phyloP scores from a whole-genome alignment of 2,797 vertebrate species.

The Parauchenoglanis punctatus region DNA sequence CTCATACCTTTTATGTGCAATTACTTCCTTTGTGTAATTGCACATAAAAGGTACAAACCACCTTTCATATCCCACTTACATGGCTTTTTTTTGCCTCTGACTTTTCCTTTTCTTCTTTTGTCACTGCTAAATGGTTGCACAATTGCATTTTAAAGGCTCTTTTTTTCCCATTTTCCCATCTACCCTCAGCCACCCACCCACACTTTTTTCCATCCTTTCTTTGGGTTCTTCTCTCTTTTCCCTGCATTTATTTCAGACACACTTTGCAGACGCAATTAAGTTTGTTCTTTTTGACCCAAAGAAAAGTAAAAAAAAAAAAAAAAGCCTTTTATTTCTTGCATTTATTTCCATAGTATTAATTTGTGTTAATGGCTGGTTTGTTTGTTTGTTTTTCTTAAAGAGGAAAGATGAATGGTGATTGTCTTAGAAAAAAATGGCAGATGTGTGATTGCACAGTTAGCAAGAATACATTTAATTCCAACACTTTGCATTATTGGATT shows the following conservation, averaged over 20 bases:
- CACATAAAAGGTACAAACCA: constrained; percentile 61
- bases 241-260: constrained; percentile 49
- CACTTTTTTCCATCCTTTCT: constrained; percentile 35
- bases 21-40: constrained; percentile 50
- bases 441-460: background rate
- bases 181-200: background rate
- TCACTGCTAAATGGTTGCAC: constrained; percentile 68
- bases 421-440: background rate
- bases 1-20: constrained; percentile 33
- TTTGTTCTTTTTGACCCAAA: constrained; percentile 65
- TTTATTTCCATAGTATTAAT: background rate
- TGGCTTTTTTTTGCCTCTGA: constrained; percentile 46
- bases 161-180: constrained; percentile 55
- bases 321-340: background rate
- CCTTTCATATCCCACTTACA: constrained; percentile 58
- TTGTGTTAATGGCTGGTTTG: constrained; percentile 5
- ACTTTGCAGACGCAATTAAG: constrained; percentile 63
- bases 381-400: background rate
- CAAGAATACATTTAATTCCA: background rate
- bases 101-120: constrained; percentile 51
- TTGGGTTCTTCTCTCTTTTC: constrained; percentile 52
- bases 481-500: background rate
- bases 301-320: constrained; percentile 30
- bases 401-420: background rate
- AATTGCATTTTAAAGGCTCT: constrained; percentile 70